Conservation (phyloP, 2,113 vertebrate genomes). For the Salvelinus namaycush region DNA sequence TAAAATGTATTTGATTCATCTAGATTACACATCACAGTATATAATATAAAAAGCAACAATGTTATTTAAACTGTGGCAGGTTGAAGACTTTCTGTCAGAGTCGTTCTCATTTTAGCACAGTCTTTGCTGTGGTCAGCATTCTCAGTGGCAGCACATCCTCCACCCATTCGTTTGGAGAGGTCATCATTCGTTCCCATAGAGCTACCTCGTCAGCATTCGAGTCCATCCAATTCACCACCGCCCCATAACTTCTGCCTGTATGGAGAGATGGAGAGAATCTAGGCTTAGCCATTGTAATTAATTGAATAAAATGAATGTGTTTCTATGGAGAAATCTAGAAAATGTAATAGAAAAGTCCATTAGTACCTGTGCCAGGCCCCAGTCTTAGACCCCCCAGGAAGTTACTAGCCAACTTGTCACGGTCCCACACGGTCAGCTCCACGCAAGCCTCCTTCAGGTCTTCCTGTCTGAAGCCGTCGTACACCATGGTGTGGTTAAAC, state of each 20-base stretch:
- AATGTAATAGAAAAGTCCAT: background rate
- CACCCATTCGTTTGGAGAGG: slow-evolving; percentile 84
- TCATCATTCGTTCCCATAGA: slow-evolving; percentile 91
- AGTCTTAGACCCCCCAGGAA: slow-evolving; percentile 91
- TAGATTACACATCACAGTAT: background rate
- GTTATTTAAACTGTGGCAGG: slow-evolving; percentile 10
- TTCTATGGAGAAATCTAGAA: too few relatives aligned
- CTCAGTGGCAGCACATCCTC: slow-evolving; percentile 85
- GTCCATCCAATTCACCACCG: slow-evolving; percentile 94
- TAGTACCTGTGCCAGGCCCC: slow-evolving; percentile 87
- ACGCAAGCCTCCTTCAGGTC: slow-evolving; percentile 90
- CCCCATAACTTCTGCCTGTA: slow-evolving; percentile 89
- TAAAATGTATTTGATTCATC: background rate
- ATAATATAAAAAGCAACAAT: background rate
- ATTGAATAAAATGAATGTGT: too few relatives aligned
- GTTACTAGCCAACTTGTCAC: slow-evolving; percentile 85
- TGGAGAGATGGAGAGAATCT: slow-evolving; percentile 10
- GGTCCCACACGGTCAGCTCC: slow-evolving; percentile 94
- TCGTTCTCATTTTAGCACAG: slow-evolving; percentile 73
- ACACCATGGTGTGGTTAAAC: slow-evolving; percentile 98
- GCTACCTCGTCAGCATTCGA: slow-evolving; percentile 82
- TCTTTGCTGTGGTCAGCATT: slow-evolving; percentile 81
- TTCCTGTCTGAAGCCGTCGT: slow-evolving; percentile 87
- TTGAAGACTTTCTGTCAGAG: background rate
- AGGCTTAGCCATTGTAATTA: background rate